Conservation (phyloP, 1,140 invertebrate genomes). For the Popillia japonica region DNA sequence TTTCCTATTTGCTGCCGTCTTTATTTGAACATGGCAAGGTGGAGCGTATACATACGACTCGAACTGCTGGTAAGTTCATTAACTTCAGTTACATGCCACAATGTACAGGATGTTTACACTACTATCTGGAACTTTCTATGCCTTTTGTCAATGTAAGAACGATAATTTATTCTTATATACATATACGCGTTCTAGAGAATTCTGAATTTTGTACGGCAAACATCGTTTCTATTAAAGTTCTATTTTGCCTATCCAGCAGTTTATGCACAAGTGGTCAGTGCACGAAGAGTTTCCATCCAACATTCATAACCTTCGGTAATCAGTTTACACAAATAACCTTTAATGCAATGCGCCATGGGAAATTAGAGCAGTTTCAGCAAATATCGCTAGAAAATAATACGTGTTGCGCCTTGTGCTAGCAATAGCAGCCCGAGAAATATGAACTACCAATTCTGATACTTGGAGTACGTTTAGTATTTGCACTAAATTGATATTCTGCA, state of each 20-base stretch:
- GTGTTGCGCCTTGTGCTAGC: background rate
- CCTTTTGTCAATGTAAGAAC: no score
- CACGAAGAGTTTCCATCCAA: background rate
- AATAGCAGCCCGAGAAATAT: background rate
- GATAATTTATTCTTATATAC: background rate
- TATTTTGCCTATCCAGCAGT: no score
- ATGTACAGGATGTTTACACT: no score
- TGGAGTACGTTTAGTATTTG: background rate
- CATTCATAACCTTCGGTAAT: slow-evolving; percentile 1
- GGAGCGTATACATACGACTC: no score
- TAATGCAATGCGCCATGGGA: background rate
- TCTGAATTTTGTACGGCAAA: background rate
- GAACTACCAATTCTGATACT: background rate
- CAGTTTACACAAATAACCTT: slow-evolving; percentile 11
- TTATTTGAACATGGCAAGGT: no score
- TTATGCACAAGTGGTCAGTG: background rate
- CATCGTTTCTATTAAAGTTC: background rate
- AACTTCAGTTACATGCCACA: no score
- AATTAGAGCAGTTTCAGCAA: background rate
- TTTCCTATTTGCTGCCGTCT: no score
- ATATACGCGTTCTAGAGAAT: background rate
- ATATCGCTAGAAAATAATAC: background rate
- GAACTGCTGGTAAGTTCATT: no score
- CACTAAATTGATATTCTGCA: background rate
- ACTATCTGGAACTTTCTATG: no score